Evolutionary conservation across 1,140 invertebrate genomes (phyloP).

Genomic region (Spodoptera litura): DNA sequence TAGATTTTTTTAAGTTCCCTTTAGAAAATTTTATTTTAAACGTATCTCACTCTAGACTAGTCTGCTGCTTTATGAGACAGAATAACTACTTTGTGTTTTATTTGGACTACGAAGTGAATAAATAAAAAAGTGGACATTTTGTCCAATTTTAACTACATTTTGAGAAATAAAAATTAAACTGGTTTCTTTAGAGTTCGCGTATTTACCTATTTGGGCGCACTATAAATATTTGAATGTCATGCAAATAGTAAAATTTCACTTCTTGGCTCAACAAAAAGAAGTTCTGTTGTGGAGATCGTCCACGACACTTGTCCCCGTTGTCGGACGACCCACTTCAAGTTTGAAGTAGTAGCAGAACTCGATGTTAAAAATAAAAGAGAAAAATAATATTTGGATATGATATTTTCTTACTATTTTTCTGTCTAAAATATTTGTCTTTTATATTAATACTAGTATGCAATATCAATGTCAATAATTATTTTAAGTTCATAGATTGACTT

Average conservation of each 20-base stretch:
- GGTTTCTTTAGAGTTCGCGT: background rate
- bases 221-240: slow-evolving; percentile 52
- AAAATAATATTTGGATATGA: slow-evolving; percentile 44
- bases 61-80: too few species aligned
- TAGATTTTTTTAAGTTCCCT: too few species aligned
- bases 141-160: too few species aligned
- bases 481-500: too few species aligned
- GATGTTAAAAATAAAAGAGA: slow-evolving; percentile 54
- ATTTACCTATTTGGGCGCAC: slow-evolving; percentile 32
- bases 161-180: too few species aligned
- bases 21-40: too few species aligned
- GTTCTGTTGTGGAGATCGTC: slow-evolving; percentile 48
- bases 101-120: too few species aligned
- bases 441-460: too few species aligned
- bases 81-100: too few species aligned
- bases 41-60: too few species aligned
- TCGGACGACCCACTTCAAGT: slow-evolving; percentile 51
- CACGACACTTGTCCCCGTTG: slow-evolving; percentile 56
- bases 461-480: too few species aligned
- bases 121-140: too few species aligned
- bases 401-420: background rate
- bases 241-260: slow-evolving; percentile 44
- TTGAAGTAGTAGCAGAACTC: slow-evolving; percentile 45
- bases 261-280: slow-evolving; percentile 44
- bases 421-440: background rate